Base-by-base conservation (phyloP, 2,888 invertebrate genomes). In the Rapana venosa region DNA sequence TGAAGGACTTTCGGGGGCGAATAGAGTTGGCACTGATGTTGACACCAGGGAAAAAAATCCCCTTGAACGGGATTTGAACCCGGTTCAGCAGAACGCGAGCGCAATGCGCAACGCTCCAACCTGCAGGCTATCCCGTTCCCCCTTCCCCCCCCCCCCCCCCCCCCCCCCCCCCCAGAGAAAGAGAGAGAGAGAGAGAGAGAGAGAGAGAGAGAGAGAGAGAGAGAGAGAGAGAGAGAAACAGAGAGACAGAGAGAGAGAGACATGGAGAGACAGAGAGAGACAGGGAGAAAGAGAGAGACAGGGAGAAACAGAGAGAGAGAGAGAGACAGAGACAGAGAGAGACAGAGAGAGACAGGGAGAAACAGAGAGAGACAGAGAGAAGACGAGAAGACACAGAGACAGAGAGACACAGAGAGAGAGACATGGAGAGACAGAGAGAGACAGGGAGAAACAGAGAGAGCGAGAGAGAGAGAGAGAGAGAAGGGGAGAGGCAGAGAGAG, bases 401-500 rank as follows among this genome's bases (percentile, higher is more conserved):
- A 66, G 66, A 66, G 20, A 66, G 17, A 66, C 1, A 66, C 6
- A 66, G 20, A 66, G 66, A 22, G 17, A 22, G 2, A 66, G 66
- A 66, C 20, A 66, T 1, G 13, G 66, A 66, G 6, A 66, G 20
- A 66, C 20, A 66, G 66, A 66, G 5, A 66, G 66, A 66, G 6
- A 66, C 6, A 66, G 6, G 13, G 66, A 66, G 6, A 66, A 2
- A 66, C 20, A 66, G 66, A 66, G 5, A 66, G 47, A 36, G 26
- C 66, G 26, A 70, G 26, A 56, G 26, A 35, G 6, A 66, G n/a
- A 70, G 8, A 66, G 83, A 83, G 11, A 88, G 77, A 47, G 26
- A 47, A 36, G 35, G 13, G 36, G 77, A 88, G 36, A 77, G 88
- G 36, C 0, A 88, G 47, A 74, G 77, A 84, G 61, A 88, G 58